Evolutionary conservation across 2,113 vertebrate genomes (phyloP), one percentile per base, ranked within the genome.

Genomic region (Ictalurus furcatus): DNA sequence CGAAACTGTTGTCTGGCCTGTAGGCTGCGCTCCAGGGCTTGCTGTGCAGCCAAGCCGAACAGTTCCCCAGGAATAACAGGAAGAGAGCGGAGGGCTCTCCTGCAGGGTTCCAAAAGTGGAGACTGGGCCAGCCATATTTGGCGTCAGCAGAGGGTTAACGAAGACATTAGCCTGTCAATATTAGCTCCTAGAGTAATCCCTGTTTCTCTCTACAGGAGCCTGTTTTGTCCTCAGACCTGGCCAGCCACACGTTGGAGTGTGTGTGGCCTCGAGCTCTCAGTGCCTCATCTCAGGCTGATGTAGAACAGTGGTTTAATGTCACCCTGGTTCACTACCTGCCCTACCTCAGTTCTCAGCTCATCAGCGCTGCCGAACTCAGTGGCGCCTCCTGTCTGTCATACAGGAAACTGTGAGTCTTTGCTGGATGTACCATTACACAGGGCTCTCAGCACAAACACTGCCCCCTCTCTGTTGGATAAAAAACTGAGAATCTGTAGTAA

Each of bases 261-360:
- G 90, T 95, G 44, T 96, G 94, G 95, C 90, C 94, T 54, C 44
- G 8, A 69, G 95, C 94, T 61, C 93, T 96, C 59, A 87, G 84
- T 48, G 92, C 92, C 21, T 21, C 91, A 9, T 16, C 19, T 3
- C 89, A 37, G 37, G 89, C 91, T 54, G 94, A 96, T 30, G 93
- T 92, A 93, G 54, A 56, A 93, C 6, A 73, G 74, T 95, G 95
- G 94, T 96, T 96, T 87, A 89, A 94, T 79, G 86, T 0, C 9
- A 25, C 88, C 6, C 93, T 95, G n/a, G 34, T 1, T 0, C 87
- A 86, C 76, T 96, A 96, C 92, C 56, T 95, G 91, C 59, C 1
- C 28, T 94, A 94, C 90, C 94, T 96, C 91, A 94, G 85, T 13
- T 93, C 90, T 90, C 89, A 73, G 54, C 90, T 95, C 48, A 52